A percentile compares a stretch with the other conserved stretches of the same genome.
phyloP scores from a whole-genome alignment of 2,888 invertebrate species.

The Buathra laborator region DNA sequence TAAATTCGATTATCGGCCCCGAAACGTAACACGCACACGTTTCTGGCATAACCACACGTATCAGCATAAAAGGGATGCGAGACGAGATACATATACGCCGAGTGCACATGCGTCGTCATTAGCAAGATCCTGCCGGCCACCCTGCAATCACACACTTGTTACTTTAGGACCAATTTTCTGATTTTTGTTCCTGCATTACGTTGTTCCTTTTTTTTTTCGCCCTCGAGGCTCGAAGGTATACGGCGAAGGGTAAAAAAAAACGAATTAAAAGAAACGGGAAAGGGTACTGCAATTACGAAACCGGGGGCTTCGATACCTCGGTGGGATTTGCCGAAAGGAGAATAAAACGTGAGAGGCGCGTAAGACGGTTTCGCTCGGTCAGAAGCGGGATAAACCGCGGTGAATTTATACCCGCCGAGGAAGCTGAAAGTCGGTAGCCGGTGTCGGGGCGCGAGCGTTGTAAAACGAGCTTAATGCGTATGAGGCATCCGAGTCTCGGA shows the following conservation, averaged over 20 bases:
- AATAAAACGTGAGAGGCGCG: conserved; percentile 64
- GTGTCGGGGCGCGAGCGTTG: conserved; percentile 35
- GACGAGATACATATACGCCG: conserved; percentile 34
- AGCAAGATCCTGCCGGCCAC: conserved; percentile 62
- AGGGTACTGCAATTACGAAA: conserved; percentile 71
- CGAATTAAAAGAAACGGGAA: conserved; percentile 29
- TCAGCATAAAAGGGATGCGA: conserved; percentile 39
- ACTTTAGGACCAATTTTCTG: conserved; percentile 76
- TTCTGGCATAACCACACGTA: conserved; percentile 35
- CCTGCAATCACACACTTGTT: conserved; percentile 75
- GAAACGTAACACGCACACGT: conserved; percentile 55
- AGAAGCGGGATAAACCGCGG: conserved; percentile 32
- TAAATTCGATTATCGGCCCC: conserved; percentile 68
- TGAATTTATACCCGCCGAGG: conserved; percentile 32
- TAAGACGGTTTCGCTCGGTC: conserved; percentile 6
- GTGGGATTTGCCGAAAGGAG: conserved; percentile 56
- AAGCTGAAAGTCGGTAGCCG: conserved; percentile 23
- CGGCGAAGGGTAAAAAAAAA: conserved; percentile 42
- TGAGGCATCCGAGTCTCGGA: neutral
- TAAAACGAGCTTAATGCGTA: conserved; percentile 55
- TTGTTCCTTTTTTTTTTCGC: conserved; percentile 43
- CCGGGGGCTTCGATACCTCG: conserved; percentile 49
- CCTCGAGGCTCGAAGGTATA: conserved; percentile 23
- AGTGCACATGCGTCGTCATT: conserved; percentile 59
- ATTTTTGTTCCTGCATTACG: conserved; percentile 72